Evolutionary conservation across 2,113 vertebrate species (phyloP).

Genomic region (Parus major): DNA sequence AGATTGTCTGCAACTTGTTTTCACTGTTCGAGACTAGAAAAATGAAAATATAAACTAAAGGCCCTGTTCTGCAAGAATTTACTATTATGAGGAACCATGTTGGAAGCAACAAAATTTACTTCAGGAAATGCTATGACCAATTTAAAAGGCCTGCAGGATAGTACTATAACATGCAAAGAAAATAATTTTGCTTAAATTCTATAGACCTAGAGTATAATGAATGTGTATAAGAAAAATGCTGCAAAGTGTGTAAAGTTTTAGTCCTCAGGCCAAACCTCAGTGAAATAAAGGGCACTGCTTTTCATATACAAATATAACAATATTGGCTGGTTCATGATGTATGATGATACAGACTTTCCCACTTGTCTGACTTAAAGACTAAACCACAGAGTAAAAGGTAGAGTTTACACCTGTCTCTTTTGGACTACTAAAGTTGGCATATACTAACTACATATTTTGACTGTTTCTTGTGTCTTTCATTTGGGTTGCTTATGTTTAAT

Average conservation of each 20-base stretch:
- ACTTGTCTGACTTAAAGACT: neutral
- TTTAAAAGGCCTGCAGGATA: neutral
- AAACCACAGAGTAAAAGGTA: neutral
- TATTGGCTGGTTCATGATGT: neutral
- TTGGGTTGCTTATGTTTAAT: neutral
- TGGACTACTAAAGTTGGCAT: neutral
- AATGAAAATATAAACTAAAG: neutral
- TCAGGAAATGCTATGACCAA: neutral
- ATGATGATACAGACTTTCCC: neutral
- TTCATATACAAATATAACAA: neutral
- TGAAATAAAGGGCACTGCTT: neutral
- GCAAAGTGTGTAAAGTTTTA: neutral
- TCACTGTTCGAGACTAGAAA: neutral
- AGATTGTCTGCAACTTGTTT: neutral
- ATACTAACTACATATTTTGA: neutral
- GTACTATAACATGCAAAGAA: neutral
- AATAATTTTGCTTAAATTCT: slow-evolving; percentile 35
- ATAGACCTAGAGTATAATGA: slow-evolving; percentile 2
- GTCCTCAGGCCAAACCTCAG: neutral
- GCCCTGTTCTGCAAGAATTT: neutral
- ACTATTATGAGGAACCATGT: neutral
- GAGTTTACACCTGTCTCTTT: neutral
- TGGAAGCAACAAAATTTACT: neutral
- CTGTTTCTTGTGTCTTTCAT: neutral
- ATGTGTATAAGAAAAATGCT: neutral